Evolutionary conservation across 2,797 vertebrate genomes (phyloP), one percentile per base, ranked within the genome.

Genomic region (Phoxinus dragarum): DNA sequence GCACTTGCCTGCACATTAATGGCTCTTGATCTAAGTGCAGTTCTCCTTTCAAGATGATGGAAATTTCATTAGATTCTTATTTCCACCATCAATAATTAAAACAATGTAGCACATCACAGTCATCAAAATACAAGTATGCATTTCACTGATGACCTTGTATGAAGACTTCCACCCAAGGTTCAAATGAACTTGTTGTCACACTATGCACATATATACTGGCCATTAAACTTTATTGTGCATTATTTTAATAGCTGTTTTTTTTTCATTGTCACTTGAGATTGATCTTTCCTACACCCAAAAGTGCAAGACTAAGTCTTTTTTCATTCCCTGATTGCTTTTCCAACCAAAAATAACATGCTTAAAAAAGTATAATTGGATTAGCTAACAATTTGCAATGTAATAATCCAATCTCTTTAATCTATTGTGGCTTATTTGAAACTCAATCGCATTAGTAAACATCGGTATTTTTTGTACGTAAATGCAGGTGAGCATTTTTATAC

Each of bases 41-140:
- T 94, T 96, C 92, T 92, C 92, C 94, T 96, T 96, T 97, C 95
- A 94, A 92, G 91, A 95, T 93, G 91, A 95, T 96, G 96, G 96
- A 98, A 97, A 98, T 97, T 97, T 97, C 96, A 97, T 97, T 97
- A 94, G 95, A 95, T 93, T 95, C 86, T 91, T 93, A 96, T 96
- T 98, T 98, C 96, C 96, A 96, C 90, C 93, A 97, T 98, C 85
- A 97, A 97, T 98, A 96, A 97, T 98, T 97, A 94, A 96, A 93
- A 94, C 96, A 94, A 95, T 93, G 92, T 93, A 92, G 91, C 90
- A 89, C 90, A 89, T 93, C 93, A 5, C 92, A 94, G 93, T 90
- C 47, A 84, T 86, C 82, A 67, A 72, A 82, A 56, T 31, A 40
- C 54, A 69, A 81, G 89, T 84, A 67, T 87, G 59, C 82, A 77